Evolutionary conservation across 2,888 invertebrate genomes (phyloP), one percentile per base, ranked within the genome.

Genomic region (Furcula furcula): DNA sequence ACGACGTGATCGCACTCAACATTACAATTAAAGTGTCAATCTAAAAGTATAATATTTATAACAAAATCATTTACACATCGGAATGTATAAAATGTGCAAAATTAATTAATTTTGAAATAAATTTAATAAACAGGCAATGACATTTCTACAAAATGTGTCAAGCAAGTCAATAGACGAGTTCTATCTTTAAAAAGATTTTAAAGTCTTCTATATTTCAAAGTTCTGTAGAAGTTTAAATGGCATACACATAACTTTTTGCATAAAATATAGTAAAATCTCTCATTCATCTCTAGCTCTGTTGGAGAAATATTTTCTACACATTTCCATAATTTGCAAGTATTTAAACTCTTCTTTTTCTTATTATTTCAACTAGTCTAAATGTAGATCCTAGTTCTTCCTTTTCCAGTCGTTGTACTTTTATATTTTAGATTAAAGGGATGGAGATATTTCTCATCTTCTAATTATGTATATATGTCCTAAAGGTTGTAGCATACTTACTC

Each of bases 31-130:
- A 46, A 48, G 41, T 44, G 45, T 10, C 10, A 10, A 21, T 10
- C 47, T 48, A 53, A 56, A 50, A 44, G 40, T 43, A 42, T 32
- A 25, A 25, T 25, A 25, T 11, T 13, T 7, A 25, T 3, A 7
- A 13, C 23, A 25, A 25, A 25, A 38, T 32, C 40, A 33, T 40
- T 20, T 43, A 36, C 42, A 49, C 45, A 52, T 44, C 36, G 36
- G 15, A 40, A 31, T 30, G 41, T 42, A 29, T 28, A 43, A 45
- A 38, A 37, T 41, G 26, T 36, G 26, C 28, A 29, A 46, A 35
- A 44, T 35, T 40, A 40, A 36, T 18, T 43, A 44, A 56, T 53
- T 58, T 57, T 46, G 56, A 42, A 55, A 54, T 45, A 28, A 36
- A 30, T 36, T 44, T 45, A 32, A 43, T 46, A 46, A 36, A 23